A percentile compares a stretch with the other conserved stretches of the same genome.
phyloP scores from a whole-genome alignment of 2,113 vertebrate species.

The Triplophysa tibetana region DNA sequence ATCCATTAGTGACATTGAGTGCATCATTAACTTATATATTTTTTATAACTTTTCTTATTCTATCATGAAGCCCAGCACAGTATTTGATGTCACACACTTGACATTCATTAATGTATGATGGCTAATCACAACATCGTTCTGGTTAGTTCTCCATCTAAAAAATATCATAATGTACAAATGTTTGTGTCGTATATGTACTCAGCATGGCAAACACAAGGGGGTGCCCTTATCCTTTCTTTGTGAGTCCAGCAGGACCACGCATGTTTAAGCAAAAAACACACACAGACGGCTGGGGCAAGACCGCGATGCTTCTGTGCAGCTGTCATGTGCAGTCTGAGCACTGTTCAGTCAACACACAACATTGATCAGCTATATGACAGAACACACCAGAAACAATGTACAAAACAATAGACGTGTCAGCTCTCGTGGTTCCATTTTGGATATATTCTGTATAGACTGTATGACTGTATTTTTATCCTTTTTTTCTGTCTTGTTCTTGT shows the following conservation, averaged over 20 bases:
- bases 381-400: not conserved
- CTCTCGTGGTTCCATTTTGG: not conserved
- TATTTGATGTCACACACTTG: too few species aligned
- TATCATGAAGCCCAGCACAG: too few species aligned
- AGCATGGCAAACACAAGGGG: constrained; percentile 72
- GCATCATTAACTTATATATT: too few species aligned
- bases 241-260: constrained; percentile 33
- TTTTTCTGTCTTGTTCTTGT: not conserved
- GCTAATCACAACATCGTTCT: too few species aligned
- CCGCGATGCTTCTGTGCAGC: not conserved
- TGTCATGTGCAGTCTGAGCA: constrained; percentile 1
- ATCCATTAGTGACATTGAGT: too few species aligned
- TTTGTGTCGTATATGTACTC: not conserved
- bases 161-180: too few species aligned
- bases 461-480: too few species aligned
- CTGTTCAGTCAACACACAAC: constrained; percentile 23
- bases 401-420: constrained; percentile 7
- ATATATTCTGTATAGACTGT: not conserved
- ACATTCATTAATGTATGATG: too few species aligned
- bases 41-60: too few species aligned
- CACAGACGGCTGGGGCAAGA: not conserved
- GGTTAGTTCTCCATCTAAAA: too few species aligned
- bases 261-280: constrained; percentile 1
- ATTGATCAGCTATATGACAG: constrained; percentile 38
- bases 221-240: constrained; percentile 77